phyloP scores from a whole-genome alignment of 2,797 vertebrate genomes.

The Hybognathus amarus region DNA sequence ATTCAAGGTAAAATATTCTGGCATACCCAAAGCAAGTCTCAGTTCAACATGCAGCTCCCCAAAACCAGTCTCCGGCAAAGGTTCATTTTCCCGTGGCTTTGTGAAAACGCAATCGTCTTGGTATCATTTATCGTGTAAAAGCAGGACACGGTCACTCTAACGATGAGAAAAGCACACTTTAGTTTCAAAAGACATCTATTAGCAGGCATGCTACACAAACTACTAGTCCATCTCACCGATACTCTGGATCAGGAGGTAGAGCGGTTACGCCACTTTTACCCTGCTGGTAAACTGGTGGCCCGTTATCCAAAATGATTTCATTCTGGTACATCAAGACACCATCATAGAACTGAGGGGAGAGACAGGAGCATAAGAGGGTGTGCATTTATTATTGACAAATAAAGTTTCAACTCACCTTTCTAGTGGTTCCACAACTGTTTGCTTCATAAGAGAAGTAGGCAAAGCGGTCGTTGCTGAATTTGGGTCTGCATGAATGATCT shows the following conservation, averaged over 20 bases:
- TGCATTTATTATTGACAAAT: accelerated
- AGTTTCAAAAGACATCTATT: too few relatives aligned
- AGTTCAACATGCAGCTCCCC: constrained; percentile 73
- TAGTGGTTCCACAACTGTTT: constrained; percentile 76
- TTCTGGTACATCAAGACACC: constrained; percentile 79
- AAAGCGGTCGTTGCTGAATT: constrained; percentile 67
- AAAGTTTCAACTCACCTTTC: constrained; percentile 59
- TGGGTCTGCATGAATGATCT: constrained; percentile 77
- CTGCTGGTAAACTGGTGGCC: not conserved
- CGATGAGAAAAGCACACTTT: accelerated
- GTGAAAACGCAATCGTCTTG: constrained; percentile 61
- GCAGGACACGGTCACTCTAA: constrained; percentile 74
- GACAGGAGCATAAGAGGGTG: not conserved
- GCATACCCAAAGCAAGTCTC: constrained; percentile 71
- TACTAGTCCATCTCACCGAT: constrained; percentile 63
- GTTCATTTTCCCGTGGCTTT: constrained; percentile 50
- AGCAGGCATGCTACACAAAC: not conserved
- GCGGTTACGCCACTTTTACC: not conserved
- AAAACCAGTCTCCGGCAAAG: constrained; percentile 65
- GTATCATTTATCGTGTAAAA: constrained; percentile 71
- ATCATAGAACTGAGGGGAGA: constrained; percentile 70
- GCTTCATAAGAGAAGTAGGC: constrained; percentile 73
- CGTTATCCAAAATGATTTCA: constrained; percentile 64
- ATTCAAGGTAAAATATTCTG: not conserved
- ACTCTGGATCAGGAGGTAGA: constrained; percentile 59